Evolutionary conservation across 2,797 vertebrate species (phyloP).

Genomic region (Myotis planiceps): DNA sequence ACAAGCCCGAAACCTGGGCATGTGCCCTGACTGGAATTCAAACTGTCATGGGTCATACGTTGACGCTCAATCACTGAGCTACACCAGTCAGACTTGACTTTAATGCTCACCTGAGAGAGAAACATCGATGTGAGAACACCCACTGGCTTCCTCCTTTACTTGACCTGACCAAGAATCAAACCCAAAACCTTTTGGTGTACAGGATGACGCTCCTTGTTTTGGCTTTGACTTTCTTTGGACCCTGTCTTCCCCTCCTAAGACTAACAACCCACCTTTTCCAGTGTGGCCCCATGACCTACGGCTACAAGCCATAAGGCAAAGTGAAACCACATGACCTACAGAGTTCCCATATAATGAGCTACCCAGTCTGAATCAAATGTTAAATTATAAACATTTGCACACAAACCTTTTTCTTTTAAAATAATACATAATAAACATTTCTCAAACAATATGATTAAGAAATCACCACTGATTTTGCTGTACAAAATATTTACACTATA

Average conservation of each 20-base stretch:
- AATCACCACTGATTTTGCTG: neutral
- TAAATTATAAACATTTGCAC: conserved; percentile 19
- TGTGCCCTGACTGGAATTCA: neutral
- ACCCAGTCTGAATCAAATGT: neutral
- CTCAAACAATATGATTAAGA: neutral
- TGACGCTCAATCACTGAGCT: too few relatives aligned
- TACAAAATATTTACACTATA: neutral
- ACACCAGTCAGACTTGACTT: too few relatives aligned
- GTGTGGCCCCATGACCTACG: neutral
- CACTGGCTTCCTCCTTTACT: neutral
- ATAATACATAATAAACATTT: neutral
- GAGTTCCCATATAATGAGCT: neutral
- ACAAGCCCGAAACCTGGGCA: neutral
- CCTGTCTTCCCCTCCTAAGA: neutral
- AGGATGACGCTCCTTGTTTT: neutral
- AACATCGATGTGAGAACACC: neutral
- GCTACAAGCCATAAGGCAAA: neutral
- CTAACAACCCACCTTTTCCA: neutral
- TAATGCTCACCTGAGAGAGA: neutral
- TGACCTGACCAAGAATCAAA: neutral
- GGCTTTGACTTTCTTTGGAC: neutral
- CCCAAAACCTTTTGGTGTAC: neutral
- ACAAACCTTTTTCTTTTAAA: neutral
- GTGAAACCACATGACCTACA: neutral
- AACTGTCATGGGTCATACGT: neutral